A percentile compares a stretch with the other conserved stretches of the same genome.
Conservation (phyloP, 2,797 vertebrate species). For the Chloroceryle amazona region DNA sequence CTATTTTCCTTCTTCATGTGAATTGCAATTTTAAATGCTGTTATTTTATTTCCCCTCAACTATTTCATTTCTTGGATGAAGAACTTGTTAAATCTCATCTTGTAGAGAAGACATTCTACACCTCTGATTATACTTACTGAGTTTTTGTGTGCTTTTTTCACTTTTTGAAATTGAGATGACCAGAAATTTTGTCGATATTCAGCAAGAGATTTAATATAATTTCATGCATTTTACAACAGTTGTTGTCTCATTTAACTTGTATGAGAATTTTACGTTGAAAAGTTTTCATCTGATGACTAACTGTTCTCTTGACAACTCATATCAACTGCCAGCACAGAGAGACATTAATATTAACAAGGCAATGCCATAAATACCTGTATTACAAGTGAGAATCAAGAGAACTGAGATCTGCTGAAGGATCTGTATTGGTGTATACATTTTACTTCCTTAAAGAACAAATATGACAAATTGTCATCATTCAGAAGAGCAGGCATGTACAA, state of each 20-base stretch:
- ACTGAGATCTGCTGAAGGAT: background rate
- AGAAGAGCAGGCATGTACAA: background rate
- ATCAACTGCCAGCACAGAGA: background rate
- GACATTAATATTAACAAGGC: background rate
- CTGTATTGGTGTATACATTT: background rate
- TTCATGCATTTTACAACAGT: background rate
- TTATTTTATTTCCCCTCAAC: background rate
- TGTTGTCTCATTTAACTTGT: background rate
- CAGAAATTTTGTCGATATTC: background rate
- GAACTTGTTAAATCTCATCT: background rate
- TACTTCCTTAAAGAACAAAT: background rate
- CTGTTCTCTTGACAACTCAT: background rate
- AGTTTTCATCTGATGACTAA: background rate
- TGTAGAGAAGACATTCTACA: background rate
- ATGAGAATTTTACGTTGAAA: slow-evolving; percentile 17
- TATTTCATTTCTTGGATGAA: background rate
- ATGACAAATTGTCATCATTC: background rate
- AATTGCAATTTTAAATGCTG: background rate
- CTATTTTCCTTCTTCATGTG: background rate
- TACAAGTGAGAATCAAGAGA: background rate
- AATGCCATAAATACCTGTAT: background rate
- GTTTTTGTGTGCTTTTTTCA: background rate
- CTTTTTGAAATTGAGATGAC: background rate
- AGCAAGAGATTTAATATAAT: background rate
- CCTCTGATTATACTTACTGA: background rate